Evolutionary conservation across 1,140 invertebrate genomes (phyloP).

Genomic region (Anoplophora glabripennis): DNA sequence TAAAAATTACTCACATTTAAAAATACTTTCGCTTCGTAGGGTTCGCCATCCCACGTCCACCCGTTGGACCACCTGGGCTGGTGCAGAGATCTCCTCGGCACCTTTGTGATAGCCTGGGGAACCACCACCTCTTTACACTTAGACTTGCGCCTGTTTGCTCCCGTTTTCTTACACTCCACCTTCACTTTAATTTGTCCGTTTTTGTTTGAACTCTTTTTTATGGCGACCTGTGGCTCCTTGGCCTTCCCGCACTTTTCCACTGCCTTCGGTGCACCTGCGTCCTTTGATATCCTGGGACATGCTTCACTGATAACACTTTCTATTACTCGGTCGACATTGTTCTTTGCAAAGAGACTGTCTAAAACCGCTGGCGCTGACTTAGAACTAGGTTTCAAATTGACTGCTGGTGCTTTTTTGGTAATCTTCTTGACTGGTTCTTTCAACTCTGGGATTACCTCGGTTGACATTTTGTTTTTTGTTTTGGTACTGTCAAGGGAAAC

Average conservation of each 20-base stretch:
- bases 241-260: constrained; percentile 28
- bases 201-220: too few relatives aligned
- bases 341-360: constrained; percentile 56
- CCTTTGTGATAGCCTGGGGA: constrained; percentile 47
- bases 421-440: too few relatives aligned
- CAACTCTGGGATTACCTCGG: too few relatives aligned
- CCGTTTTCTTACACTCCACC: too few relatives aligned
- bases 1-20: constrained; percentile 85
- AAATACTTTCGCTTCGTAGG: constrained; percentile 80
- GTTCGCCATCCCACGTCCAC: constrained; percentile 86
- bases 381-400: constrained; percentile 48
- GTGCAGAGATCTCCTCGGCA: constrained; percentile 49
- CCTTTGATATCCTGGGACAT: constrained; percentile 20
- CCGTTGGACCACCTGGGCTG: constrained; percentile 84
- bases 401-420: constrained; percentile 44
- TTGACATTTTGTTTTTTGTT: constrained; percentile 30
- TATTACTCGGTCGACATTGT: constrained; percentile 54
- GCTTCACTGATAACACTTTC: constrained; percentile 48
- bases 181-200: too few relatives aligned
- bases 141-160: constrained; percentile 16
- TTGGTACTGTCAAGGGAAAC: constrained; percentile 39
- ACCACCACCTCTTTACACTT: constrained; percentile 48
- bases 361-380: constrained; percentile 52
- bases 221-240: constrained; percentile 50
- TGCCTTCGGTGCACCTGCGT: background rate